Conservation (phyloP, 2,797 vertebrate species). For the Crenichthys baileyi region DNA sequence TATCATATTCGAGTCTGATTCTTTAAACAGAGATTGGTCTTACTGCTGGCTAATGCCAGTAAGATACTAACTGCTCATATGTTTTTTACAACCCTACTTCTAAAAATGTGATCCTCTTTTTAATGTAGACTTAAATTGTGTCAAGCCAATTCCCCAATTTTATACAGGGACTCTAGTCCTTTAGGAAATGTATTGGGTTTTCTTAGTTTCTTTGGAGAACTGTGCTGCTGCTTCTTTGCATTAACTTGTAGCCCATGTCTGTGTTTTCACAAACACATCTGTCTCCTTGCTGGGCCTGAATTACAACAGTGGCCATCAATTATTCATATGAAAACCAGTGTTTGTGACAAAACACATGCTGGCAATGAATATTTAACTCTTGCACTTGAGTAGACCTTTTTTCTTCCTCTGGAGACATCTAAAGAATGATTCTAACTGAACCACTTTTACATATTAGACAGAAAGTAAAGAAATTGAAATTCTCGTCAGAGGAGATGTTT, state of each 20-base stretch:
- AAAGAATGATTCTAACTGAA: slow-evolving; percentile 45
- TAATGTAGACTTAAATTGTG: neutral
- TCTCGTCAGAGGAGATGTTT: slow-evolving; percentile 65
- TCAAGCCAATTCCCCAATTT: neutral
- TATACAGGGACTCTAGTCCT: neutral
- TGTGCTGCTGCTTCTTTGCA: slow-evolving; percentile 16
- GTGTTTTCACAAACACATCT: slow-evolving; percentile 60
- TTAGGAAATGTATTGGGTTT: neutral
- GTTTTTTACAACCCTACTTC: neutral
- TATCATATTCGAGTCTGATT: neutral
- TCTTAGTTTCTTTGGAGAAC: neutral
- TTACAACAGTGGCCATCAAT: slow-evolving; percentile 73
- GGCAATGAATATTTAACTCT: slow-evolving; percentile 72
- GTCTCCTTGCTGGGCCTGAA: slow-evolving; percentile 56
- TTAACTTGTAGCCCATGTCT: slow-evolving; percentile 23
- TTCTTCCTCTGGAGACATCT: slow-evolving; percentile 31
- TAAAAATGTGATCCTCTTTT: neutral
- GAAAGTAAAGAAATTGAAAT: slow-evolving; percentile 58
- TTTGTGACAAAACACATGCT: slow-evolving; percentile 79
- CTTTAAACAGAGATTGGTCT: neutral
- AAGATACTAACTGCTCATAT: neutral
- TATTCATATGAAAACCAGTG: slow-evolving; percentile 72
- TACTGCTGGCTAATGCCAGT: neutral
- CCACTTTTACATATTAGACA: slow-evolving; percentile 33
- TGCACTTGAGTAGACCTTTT: slow-evolving; percentile 54